Base-by-base conservation (phyloP, 1,140 invertebrate genomes). In the Halictus rubicundus region DNA sequence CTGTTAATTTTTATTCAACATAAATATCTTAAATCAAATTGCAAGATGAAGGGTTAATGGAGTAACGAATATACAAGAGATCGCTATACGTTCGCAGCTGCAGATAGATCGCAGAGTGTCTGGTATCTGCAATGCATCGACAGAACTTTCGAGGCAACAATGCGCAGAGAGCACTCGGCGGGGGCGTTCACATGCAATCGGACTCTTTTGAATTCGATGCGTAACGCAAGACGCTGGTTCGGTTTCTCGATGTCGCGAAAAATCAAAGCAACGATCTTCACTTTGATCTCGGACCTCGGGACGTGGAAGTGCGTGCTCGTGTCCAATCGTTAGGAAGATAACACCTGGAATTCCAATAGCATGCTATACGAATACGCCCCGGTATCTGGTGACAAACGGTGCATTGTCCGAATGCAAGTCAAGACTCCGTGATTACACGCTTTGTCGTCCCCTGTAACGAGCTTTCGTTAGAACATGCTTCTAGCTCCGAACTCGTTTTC, bases 401-500 rank as follows among this genome's bases (percentile, higher is more conserved):
- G 42, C 25, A 46, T 73, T 37, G 59, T 64, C 16, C 76, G 60
- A 78, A 57, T 63, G 69, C 60, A 71, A 78, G 59, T 23, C 37
- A 71, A 61, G 69, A 71, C n/a, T 32, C 16, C 37, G 25, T 49
- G 68, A 78, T 78, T 78, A 78, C 69, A 49, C 69, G 60, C 19
- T 32, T 60, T 72, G 27, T 10, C 46, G 69, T 78, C 59, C 64
- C 68, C 59, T 46, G 49, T 73, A 78, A 78, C 77, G 77, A 73
- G 77, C 23, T 46, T 65, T 65, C 68, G 59, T n/a, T 57, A 57
- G 19, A 23, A 57, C 54, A 49, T 37, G 46, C 7, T 52, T 32
- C 49, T 23, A 63, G 14, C 32, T 42, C 9, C 16, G 42, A 9
- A 7, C 9, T 7, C 16, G 8, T 37, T 1, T 3, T 0, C 3